A percentile compares a stretch with the other conserved stretches of the same genome.
These are phyloP conservation scores for Poecilia latipinna DNA, from an alignment of 2,113 vertebrate species.

Conservation along the genomic window DNA sequence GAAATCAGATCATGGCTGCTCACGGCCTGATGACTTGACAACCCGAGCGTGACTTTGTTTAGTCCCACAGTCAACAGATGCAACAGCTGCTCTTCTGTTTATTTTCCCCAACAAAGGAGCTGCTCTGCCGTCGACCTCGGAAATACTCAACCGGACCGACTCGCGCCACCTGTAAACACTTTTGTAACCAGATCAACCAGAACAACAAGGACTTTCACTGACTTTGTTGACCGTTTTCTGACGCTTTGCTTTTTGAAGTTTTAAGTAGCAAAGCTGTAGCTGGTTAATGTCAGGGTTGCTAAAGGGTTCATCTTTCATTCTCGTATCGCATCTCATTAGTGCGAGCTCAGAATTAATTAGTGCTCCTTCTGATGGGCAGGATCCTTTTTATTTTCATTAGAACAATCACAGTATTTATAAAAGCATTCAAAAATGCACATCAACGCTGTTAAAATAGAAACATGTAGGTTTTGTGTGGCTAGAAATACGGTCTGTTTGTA, in stretches of 20 bases:
- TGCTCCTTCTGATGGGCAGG: background rate
- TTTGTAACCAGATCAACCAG: background rate
- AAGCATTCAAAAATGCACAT: background rate
- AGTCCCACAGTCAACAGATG: constrained; percentile 8
- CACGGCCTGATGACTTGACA: background rate
- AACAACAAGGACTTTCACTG: background rate
- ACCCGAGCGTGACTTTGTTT: background rate
- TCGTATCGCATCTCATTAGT: background rate
- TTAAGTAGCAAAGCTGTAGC: too few species aligned
- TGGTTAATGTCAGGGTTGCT: too few species aligned
- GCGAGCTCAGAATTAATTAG: too few species aligned
- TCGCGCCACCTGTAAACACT: background rate
- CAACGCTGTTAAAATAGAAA: background rate
- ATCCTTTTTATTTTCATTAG: background rate
- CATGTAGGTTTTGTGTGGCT: background rate
- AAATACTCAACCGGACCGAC: background rate
- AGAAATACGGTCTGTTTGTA: too few species aligned
- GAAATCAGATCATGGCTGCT: constrained; percentile 5
- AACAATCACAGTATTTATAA: background rate
- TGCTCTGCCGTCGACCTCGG: background rate
- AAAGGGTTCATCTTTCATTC: background rate
- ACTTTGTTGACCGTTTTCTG: too few species aligned
- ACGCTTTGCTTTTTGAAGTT: too few species aligned
- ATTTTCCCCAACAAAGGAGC: background rate
- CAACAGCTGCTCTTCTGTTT: constrained; percentile 5